A percentile compares a stretch with the other conserved stretches of the same genome.
Conservation (phyloP, 2,797 vertebrate genomes). For the Apodemus agrarius region DNA sequence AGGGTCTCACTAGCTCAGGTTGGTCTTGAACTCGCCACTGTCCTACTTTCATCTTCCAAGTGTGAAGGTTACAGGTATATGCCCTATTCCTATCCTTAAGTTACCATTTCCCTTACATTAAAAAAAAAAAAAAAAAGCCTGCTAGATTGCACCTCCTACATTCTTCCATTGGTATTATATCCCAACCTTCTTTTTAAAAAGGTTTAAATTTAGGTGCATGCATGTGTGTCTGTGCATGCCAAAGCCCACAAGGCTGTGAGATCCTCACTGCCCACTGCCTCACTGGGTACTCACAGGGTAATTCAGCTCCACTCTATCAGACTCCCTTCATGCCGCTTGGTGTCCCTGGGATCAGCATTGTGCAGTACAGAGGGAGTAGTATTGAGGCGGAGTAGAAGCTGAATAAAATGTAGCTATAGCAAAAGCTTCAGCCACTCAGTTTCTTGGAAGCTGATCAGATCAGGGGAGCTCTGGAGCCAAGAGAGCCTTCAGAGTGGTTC, state of each 20-base stretch:
- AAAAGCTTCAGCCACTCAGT: background rate
- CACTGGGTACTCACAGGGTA: background rate
- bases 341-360: background rate
- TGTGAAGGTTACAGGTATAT: background rate
- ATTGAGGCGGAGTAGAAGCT: conserved; percentile 30
- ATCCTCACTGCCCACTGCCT: background rate
- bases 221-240: background rate
- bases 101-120: background rate
- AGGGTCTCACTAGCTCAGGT: background rate
- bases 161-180: background rate
- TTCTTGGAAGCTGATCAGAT: background rate
- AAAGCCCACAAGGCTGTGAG: background rate
- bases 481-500: background rate
- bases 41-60: background rate
- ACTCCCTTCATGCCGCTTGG: background rate
- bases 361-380: background rate
- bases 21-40: background rate
- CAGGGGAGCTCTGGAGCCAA: background rate
- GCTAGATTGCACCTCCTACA: background rate
- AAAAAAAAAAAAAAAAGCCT: too few relatives aligned
- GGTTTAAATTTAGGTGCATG: background rate
- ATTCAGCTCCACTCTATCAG: conserved; percentile 1
- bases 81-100: background rate
- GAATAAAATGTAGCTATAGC: background rate
- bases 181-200: background rate